Evolutionary conservation across 2,888 invertebrate genomes (phyloP).

Genomic region (Thymelicus lineola): DNA sequence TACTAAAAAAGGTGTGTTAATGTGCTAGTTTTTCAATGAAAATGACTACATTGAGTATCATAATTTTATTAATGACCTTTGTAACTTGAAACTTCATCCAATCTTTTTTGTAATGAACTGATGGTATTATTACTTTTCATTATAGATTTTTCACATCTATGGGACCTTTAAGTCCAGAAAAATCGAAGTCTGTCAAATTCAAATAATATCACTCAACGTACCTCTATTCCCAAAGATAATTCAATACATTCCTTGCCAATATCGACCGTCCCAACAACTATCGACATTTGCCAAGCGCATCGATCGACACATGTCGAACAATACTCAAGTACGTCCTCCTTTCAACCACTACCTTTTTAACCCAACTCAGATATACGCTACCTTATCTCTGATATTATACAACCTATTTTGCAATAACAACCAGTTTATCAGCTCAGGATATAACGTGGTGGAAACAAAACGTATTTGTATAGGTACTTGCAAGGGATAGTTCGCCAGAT

Average conservation of each 20-base stretch:
- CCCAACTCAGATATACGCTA: not conserved
- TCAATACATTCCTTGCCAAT: too few species aligned
- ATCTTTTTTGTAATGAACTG: too few species aligned
- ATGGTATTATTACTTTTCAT: too few species aligned
- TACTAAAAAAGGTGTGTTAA: too few species aligned
- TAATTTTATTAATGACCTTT: too few species aligned
- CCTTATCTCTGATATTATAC: conserved; percentile 42
- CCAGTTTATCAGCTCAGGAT: not conserved
- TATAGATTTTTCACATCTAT: too few species aligned
- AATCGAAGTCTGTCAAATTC: too few species aligned
- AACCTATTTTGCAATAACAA: conserved; percentile 6
- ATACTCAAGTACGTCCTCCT: conserved; percentile 70
- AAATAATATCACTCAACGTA: too few species aligned
- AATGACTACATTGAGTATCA: too few species aligned
- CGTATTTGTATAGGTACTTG: conserved; percentile 69
- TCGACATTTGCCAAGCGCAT: conserved; percentile 47
- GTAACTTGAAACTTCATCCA: too few species aligned
- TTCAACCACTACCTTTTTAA: conserved; percentile 44
- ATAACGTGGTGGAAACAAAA: conserved; percentile 24
- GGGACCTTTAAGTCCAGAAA: too few species aligned
- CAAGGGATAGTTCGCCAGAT: conserved; percentile 74
- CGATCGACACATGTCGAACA: conserved; percentile 80
- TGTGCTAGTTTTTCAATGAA: too few species aligned
- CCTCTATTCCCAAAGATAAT: conserved; percentile 12
- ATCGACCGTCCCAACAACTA: conserved; percentile 37